Base-by-base conservation (phyloP, 2,888 invertebrate species). In the Catocala sponsa region DNA sequence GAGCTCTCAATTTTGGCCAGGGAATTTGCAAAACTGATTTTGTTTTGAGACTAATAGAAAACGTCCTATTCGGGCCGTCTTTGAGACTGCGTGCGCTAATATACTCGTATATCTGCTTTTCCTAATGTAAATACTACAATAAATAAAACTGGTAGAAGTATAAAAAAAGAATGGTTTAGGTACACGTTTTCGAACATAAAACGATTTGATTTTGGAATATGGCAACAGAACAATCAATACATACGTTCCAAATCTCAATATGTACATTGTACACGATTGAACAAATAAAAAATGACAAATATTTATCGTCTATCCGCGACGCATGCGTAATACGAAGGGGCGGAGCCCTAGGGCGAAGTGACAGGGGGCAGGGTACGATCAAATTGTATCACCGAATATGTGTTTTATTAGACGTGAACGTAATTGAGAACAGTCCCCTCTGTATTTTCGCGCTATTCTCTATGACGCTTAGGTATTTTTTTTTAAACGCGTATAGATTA, bases 221-320 rank as follows among this genome's bases (percentile, higher is more conserved):
- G 25, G 9, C 35, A 38, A 38, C 35, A 6, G 25, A 15, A 25
- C 25, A 38, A 57, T 49, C 68, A 66, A 68, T 65, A 74, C 33
- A 68, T 65, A 74, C 33, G 58, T 12, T 65, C 55, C 44, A 66
- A 68, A 63, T 64, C 64, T 63, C 63, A 53, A 60, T 63, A 67
- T 60, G 51, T 56, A 78, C 60, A 66, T 59, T 60, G 51, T 56
- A 78, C 60, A 66, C 60, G 65, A 67, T 70, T 63, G 63, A 53
- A 68, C 63, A 75, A 78, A 76, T 78, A 76, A 68, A 68, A 59
- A 55, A 55, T 55, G 54, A 55, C 73, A 76, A 78, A 76, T 78
- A 78, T 78, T 75, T 78, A 59, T 68, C 55, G 41, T 59, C 25
- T 59, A 33, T 65, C 15, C 38, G 56, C 65, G 12, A 43, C 63